These are phyloP conservation scores for Oophaga pumilio DNA, from an alignment of 2,113 vertebrate genomes.

Conservation along the genomic window DNA sequence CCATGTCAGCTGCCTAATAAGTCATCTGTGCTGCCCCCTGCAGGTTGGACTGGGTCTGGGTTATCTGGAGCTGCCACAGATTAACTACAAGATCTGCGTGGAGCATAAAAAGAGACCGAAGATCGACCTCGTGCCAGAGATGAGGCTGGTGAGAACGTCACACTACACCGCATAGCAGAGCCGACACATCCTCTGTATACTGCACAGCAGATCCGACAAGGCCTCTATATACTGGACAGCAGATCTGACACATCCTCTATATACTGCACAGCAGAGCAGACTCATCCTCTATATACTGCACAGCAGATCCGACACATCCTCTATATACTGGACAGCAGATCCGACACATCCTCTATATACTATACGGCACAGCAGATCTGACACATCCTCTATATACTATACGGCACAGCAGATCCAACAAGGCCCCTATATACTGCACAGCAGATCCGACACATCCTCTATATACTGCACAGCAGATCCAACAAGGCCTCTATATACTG, in stretches of 20 bases:
- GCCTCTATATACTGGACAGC: neutral
- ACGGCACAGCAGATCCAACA: neutral
- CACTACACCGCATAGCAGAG: neutral
- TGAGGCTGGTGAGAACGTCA: constrained; percentile 81
- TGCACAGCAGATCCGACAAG: neutral
- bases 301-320: neutral
- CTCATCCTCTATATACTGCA: neutral
- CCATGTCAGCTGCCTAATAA: neutral
- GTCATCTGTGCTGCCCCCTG: neutral
- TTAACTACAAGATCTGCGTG: constrained; percentile 96
- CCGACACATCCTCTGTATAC: neutral
- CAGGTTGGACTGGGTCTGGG: constrained; percentile 94
- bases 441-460: neutral
- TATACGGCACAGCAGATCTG: neutral
- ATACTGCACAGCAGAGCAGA: neutral
- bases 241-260: neutral
- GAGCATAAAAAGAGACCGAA: constrained; percentile 91
- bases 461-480: neutral
- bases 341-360: neutral
- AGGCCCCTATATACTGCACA: neutral
- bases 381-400: neutral
- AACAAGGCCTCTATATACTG: neutral
- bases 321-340: neutral
- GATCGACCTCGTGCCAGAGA: constrained; percentile 87
- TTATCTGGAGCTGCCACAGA: constrained; percentile 95